phyloP scores from a whole-genome alignment of 2,888 invertebrate species.

The Galerucella nymphaeae region DNA sequence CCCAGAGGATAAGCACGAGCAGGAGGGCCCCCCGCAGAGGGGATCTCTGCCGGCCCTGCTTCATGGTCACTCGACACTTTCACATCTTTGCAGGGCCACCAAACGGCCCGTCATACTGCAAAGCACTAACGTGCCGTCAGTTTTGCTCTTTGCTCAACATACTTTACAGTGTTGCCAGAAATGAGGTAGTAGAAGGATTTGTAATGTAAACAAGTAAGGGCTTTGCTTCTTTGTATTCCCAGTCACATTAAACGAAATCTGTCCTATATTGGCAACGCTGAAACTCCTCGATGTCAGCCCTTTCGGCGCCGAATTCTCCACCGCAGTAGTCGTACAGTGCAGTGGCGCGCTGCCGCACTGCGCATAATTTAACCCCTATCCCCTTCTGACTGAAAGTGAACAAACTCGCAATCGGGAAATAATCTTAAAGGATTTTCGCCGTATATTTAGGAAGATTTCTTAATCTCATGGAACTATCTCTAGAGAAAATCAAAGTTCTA shows the following conservation, averaged over 20 bases:
- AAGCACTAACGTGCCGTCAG: slow-evolving; percentile 52
- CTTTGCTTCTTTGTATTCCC: neutral
- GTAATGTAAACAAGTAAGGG: neutral
- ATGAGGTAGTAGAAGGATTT: neutral
- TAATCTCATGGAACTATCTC: slow-evolving; percentile 21
- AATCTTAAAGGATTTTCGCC: slow-evolving; percentile 20
- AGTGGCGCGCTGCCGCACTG: slow-evolving; percentile 29
- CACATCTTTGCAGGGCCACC: slow-evolving; percentile 52
- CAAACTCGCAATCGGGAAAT: slow-evolving; percentile 22
- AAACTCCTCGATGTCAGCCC: neutral
- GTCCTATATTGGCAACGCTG: neutral
- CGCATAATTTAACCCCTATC: slow-evolving; percentile 17
- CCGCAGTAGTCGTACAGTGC: slow-evolving; percentile 33
- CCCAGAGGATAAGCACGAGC: slow-evolving; percentile 56
- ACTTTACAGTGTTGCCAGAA: slow-evolving; percentile 1
- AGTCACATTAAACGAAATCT: neutral
- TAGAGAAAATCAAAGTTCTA: slow-evolving; percentile 2
- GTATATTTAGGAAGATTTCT: slow-evolving; percentile 8
- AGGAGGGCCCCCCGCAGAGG: slow-evolving; percentile 58
- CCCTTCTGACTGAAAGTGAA: slow-evolving; percentile 15
- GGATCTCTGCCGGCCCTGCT: slow-evolving; percentile 59
- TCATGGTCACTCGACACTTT: slow-evolving; percentile 60
- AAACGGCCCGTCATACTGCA: slow-evolving; percentile 53
- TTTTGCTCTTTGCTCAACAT: slow-evolving; percentile 6
- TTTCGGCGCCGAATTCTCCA: slow-evolving; percentile 28